Base-by-base conservation (phyloP, 2,888 invertebrate genomes). In the Leucoptera coffeella region DNA sequence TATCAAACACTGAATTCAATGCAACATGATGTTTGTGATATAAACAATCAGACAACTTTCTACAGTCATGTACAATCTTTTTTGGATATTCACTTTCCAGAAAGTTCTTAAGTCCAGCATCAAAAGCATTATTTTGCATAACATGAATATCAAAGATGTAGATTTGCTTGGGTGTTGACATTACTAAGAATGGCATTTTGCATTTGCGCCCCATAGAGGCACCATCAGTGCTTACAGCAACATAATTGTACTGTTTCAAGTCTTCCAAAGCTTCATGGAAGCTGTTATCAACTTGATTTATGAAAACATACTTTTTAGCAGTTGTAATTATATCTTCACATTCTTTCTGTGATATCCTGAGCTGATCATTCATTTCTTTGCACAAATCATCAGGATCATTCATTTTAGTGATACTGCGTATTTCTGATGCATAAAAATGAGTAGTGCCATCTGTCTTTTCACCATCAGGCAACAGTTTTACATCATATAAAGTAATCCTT, bases 61-160 rank as follows among this genome's bases (percentile, higher is more conserved):
- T 57, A 34, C 74, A 74, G 40, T 78, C 74, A 53, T 79, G 78
- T 15, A 76, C 55, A 35, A 79, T 73, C 52, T 78, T 75, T 29
- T 69, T 60, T 14, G 72, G 60, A 26, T 37, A 41, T 15, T 55
- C 55, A 47, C 54, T 52, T 38, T 69, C 61, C 27, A 74, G 47
- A 4, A 74, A 36, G 23, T 60, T 49, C 34, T 57, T 61, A 4
- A 78, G 41, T 2, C 75, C 75, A 31, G 51, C 56, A 38, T 65
- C 60, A 50, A 72, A 72, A 12, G 59, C 69, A 43, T 57, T 59
- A 36, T 53, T 53, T 33, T 67, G 65, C 57, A 71, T 60, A 4
- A 57, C 64, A 47, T 72, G 60, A 25, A 49, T 60, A 35, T 72
- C 72, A 49, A 72, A 72, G 29, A 72, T 65, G 35, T 65, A 72